Evolutionary conservation across 2,113 vertebrate species (phyloP).

Genomic region (Carettochelys insculpta): DNA sequence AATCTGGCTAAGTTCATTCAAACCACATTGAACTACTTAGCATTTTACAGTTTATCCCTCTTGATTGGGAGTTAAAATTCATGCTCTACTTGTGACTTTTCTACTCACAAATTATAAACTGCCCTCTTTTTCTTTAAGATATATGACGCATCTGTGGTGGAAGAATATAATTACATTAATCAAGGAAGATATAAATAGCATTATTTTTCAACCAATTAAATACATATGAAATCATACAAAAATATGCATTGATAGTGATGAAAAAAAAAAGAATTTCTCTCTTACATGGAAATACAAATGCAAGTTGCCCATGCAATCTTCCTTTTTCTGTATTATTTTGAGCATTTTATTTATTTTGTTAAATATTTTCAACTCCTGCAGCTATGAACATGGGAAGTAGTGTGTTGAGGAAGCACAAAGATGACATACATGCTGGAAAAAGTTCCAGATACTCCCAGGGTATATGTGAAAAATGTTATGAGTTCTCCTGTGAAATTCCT

Average conservation of each 20-base stretch:
- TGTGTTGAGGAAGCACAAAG: background rate
- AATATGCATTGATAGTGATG: background rate
- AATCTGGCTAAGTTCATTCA: background rate
- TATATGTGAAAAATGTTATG: background rate
- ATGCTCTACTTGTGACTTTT: background rate
- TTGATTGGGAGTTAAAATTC: background rate
- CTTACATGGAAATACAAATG: background rate
- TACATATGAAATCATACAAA: background rate
- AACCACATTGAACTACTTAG: background rate
- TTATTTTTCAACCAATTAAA: background rate
- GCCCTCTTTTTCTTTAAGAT: background rate
- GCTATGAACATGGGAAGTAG: background rate
- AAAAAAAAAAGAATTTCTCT: constrained; percentile 6
- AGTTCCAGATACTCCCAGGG: background rate
- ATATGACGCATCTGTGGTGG: background rate
- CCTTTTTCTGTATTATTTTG: background rate
- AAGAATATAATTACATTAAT: constrained; percentile 4
- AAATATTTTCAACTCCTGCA: background rate
- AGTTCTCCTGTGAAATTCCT: background rate
- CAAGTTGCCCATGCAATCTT: background rate
- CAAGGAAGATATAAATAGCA: constrained; percentile 17
- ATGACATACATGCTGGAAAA: background rate
- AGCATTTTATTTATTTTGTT: constrained; percentile 23
- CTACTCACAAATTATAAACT: background rate
- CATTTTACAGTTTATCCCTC: background rate